Percentiles rank a stretch among this genome's conserved stretches.
These are phyloP conservation scores for Sciurus carolinensis DNA, from an alignment of 2,797 vertebrate genomes.

Conservation along the genomic window DNA sequence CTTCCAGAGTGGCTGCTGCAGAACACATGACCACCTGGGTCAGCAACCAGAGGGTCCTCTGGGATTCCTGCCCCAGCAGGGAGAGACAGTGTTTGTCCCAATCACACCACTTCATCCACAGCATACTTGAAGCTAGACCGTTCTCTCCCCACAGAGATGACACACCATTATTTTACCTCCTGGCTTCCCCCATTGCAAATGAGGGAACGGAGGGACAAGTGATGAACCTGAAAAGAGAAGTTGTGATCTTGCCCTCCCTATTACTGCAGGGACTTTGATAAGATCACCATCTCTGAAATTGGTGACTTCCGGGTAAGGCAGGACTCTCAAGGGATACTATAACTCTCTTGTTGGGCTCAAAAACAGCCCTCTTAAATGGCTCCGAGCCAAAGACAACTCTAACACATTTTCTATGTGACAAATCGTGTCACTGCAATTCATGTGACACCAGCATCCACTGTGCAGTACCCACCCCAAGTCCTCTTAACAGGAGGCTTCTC, in stretches of 20 bases:
- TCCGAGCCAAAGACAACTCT: constrained; percentile 67
- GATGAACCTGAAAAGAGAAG: not conserved
- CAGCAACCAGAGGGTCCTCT: not conserved
- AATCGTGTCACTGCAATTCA: constrained; percentile 54
- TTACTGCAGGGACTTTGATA: not conserved
- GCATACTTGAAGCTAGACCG: not conserved
- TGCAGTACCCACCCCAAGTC: constrained; percentile 40
- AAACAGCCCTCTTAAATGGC: constrained; percentile 46
- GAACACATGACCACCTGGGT: not conserved
- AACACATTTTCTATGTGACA: constrained; percentile 56
- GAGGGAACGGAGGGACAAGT: not conserved
- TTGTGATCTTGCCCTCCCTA: not conserved
- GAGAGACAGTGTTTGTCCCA: rapidly evolving
- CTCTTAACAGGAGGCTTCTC: constrained; percentile 67
- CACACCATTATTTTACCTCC: not conserved
- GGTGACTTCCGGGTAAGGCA: not conserved
- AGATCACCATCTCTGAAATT: not conserved
- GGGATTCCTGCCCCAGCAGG: not conserved
- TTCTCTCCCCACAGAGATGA: constrained; percentile 9
- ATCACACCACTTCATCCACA: not conserved
- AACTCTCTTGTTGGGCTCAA: not conserved
- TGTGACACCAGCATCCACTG: constrained; percentile 1
- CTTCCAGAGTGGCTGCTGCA: not conserved
- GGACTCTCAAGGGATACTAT: not conserved
- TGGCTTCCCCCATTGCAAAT: not conserved